Base-by-base conservation (phyloP, 2,888 invertebrate genomes). In the Ashinkailepas kermadecensis region DNA sequence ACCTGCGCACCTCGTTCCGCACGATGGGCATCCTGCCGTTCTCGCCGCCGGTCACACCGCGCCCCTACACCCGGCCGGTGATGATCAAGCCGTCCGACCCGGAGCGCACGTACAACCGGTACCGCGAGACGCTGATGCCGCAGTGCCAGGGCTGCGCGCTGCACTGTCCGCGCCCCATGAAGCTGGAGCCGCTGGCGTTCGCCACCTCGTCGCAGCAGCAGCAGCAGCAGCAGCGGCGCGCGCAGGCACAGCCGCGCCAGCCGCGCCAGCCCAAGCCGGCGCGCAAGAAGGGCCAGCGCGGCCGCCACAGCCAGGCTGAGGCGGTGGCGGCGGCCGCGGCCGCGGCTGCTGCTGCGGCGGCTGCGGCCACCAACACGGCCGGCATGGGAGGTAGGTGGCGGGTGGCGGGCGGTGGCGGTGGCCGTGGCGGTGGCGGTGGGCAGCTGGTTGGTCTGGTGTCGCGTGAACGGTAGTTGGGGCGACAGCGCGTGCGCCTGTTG, bases 1-100 rank as follows among this genome's bases (percentile, higher is more conserved):
- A 78, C 56, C 56, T 78, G 56, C 78, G 78, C 56, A 78, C 78
- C 9, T 78, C 78, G 21, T 78, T 78, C 78, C 78, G 78, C 56
- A 78, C 78, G 10, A 78, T 78, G 78, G 78, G 78, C 78, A 78
- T 78, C 56, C 78, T 78, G 56, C 78, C 78, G 56, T 78, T 56
- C 78, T 54, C 78, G 6, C 78, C 78, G 78, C 78, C 78, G 54
- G 21, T 54, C 54, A 78, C 78, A 7, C 78, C 78, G 78, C 56
- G 78, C 18, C 78, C 78, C 9, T 78, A 78, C 78, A 78, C 78
- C 21, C 78, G 78, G 18, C 78, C 78, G 2, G 78, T 78, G 12
- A 78, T 78, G 56, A 56, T 78, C 78, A 54, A 57, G 39, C 78
- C 78, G 7, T 78, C 78, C 9, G 78, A 78, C 11, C 78, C 78